Evolutionary conservation across 2,797 vertebrate species (phyloP).

Genomic region (Furcifer pardalis): DNA sequence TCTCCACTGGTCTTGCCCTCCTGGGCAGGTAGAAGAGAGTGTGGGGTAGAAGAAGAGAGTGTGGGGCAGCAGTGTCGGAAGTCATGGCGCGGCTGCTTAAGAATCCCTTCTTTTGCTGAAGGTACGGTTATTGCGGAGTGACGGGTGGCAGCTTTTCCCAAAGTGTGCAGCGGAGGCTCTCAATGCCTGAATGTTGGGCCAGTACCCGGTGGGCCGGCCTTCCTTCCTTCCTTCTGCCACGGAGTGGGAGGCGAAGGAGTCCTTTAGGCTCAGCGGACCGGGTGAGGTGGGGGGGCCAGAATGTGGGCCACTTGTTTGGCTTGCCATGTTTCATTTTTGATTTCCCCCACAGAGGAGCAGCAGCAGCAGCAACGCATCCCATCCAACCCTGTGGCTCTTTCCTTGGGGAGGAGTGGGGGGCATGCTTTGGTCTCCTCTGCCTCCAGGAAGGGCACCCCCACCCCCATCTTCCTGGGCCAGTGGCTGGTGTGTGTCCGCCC

Average conservation of each 20-base stretch:
- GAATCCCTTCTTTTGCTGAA: conserved; percentile 1
- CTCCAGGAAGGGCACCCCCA: neutral
- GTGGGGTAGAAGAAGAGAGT: no score
- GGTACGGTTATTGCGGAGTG: no score
- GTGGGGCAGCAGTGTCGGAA: neutral
- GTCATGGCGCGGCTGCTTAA: no score
- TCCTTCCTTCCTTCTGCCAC: neutral
- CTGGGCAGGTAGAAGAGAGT: no score
- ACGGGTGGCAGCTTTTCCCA: no score
- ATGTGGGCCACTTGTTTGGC: neutral
- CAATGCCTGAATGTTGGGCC: neutral
- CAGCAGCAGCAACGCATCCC: no score
- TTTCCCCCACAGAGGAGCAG: neutral
- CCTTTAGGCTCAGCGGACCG: neutral
- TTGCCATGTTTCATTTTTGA: no score
- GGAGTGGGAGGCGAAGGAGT: neutral
- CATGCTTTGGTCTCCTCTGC: neutral
- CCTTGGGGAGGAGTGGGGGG: neutral
- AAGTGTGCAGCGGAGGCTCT: neutral
- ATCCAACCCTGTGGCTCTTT: neutral
- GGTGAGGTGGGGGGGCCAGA: no score
- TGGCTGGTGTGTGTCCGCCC: neutral
- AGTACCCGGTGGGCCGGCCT: no score
- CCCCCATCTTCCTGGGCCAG: neutral
- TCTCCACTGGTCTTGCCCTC: neutral